These are phyloP conservation scores for Caenorhabditis sp. DNA, from an alignment of 2,888 invertebrate genomes.

Conservation along the genomic window DNA sequence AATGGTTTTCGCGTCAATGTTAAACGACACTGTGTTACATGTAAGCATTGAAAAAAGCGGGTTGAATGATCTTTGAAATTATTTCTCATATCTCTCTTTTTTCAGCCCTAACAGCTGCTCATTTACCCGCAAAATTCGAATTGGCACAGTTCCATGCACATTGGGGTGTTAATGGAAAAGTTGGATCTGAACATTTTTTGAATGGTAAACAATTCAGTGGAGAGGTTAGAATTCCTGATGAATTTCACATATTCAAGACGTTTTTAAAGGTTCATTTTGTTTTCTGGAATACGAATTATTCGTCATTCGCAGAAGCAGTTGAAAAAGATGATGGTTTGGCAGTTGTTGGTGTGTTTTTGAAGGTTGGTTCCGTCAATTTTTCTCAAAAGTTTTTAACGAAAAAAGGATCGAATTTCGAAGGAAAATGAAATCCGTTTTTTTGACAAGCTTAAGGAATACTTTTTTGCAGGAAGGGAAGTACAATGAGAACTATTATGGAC, in stretches of 20 bases:
- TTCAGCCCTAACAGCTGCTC: constrained; percentile 43
- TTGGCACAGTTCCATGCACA: constrained; percentile 68
- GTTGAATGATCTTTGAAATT: background rate
- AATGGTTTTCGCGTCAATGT: constrained; percentile 56
- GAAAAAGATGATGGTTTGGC: constrained; percentile 63
- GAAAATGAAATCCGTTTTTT: background rate
- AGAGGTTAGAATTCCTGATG: constrained; percentile 21
- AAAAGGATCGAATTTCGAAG: background rate
- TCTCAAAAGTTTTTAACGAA: too few relatives aligned
- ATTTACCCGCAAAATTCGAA: constrained; percentile 46
- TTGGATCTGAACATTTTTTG: constrained; percentile 65
- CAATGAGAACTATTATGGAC: constrained; percentile 48
- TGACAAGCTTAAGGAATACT: too few relatives aligned
- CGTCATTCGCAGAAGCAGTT: constrained; percentile 55
- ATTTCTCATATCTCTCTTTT: background rate
- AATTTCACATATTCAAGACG: too few relatives aligned
- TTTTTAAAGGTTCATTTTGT: constrained; percentile 60
- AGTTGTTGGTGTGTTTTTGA: constrained; percentile 64
- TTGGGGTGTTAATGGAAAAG: constrained; percentile 59
- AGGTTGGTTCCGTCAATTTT: constrained; percentile 34
- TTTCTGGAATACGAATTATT: constrained; percentile 65
- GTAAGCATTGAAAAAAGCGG: constrained; percentile 38
- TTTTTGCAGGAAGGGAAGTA: constrained; percentile 51
- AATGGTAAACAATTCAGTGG: constrained; percentile 56
- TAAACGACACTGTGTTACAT: constrained; percentile 44